Percentiles rank a stretch among this genome's conserved stretches.
phyloP scores from a whole-genome alignment of 2,888 invertebrate genomes.

The Drosophila hawaiiensis region DNA sequence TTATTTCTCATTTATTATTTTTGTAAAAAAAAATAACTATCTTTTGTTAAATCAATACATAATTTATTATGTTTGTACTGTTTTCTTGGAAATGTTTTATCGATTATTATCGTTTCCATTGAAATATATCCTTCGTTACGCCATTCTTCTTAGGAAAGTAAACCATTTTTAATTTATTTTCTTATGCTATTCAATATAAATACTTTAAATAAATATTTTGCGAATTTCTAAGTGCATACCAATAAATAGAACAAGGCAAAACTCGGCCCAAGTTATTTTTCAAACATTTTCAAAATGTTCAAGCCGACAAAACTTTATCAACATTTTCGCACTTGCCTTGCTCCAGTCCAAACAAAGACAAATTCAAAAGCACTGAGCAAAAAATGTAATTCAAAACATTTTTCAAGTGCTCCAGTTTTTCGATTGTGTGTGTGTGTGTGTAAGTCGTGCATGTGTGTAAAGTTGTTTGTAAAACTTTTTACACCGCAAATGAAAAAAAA shows the following conservation, averaged over 20 bases:
- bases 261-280: constrained; percentile 15
- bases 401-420: constrained; percentile 75
- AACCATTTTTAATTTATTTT: neutral
- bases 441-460: constrained; percentile 52
- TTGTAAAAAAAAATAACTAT: neutral
- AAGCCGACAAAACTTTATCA: constrained; percentile 57
- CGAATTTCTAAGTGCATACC: constrained; percentile 11
- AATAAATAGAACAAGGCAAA: constrained; percentile 10
- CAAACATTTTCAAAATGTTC: constrained; percentile 35
- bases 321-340: constrained; percentile 69
- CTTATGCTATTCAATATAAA: neutral
- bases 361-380: constrained; percentile 42
- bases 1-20: neutral
- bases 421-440: constrained; percentile 15
- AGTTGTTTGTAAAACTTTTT: constrained; percentile 77
- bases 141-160: too few species aligned
- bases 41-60: neutral
- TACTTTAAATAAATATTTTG: neutral
- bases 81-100: neutral
- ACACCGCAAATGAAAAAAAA: constrained; percentile 49
- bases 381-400: constrained; percentile 75
- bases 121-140: neutral
- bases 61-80: neutral
- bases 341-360: constrained; percentile 49
- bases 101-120: neutral